Base-by-base conservation (phyloP, 2,888 invertebrate genomes). In the Mellilla xanthometata region DNA sequence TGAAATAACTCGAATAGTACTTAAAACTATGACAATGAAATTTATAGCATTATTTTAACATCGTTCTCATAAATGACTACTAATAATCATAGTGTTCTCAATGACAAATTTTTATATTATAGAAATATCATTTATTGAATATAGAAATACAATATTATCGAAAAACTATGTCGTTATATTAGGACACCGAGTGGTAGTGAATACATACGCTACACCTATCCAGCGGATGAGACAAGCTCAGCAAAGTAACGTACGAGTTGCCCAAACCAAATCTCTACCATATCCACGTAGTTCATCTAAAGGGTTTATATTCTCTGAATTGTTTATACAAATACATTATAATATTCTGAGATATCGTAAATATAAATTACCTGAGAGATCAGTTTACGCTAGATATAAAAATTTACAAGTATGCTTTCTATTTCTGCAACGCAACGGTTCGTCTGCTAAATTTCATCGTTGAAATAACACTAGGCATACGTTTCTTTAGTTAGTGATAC, bases 101-200 rank as follows among this genome's bases (percentile, higher is more conserved):
- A 85, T 84, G 85, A 86, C 78, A 81, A 84, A 79, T 82, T 86
- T 30, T 72, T 83, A 83, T 84, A 81, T 80, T 76, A 86, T 85
- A 86, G 85, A 87, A 86, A 84, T 87, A 86, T 84, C 74, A 80
- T 87, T 84, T 81, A 86, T 86, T 81, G 86, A 86, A 84, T 87
- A 87, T 85, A 87, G 87, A 86, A 85, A 85, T 88, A 87, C 81
- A 84, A 81, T 86, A 84, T 85, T 82, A 86, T 87, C 79, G 84
- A 86, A 86, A 85, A 86, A 80, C 86, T 84, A 86, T 85, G 79
- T 81, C 72, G 75, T 81, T 82, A 85, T 75, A 82, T 75, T 38
- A 85, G 82, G 80, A 84, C 86, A 85, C 77, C 75, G 79, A 84
- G 83, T 85, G 86, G 81, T 82, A 83, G 72, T 76, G 75, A 69